Evolutionary conservation across 2,797 vertebrate genomes (phyloP), one percentile per base, ranked within the genome.

Genomic region (Holocentrus rufus): DNA sequence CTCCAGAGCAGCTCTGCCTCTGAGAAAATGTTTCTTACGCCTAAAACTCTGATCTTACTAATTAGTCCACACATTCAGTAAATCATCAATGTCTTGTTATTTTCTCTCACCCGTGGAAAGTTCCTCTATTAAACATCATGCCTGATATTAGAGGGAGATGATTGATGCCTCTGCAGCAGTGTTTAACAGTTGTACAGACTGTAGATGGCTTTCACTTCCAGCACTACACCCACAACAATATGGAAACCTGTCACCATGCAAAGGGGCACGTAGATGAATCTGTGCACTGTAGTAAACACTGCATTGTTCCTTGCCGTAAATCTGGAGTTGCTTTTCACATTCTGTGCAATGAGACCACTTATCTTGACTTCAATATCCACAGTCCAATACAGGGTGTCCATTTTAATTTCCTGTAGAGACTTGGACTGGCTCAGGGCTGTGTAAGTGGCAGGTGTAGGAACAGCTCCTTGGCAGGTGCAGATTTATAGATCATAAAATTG

Each of bases 401-500:
- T 78, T 82, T 46, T 25, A 56, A 80, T 80, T 72, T 55, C 65
- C 30, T 69, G 64, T 55, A 20, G 44, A 39, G 62, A 55, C 46
- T 8, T 39, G 0, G 7, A 20, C 42, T n/a, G 57, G 39, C 60
- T 60, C 17, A 8, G 39, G 36, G 47, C 66, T 72, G 31, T 65
- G 55, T 72, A 71, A 23, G 70, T 76, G 76, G 69, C 36, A 53
- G 58, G 63, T 7, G 55, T 47, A 46, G 23, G 4, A 74, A 72
- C 67, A 57, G 64, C 14, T 74, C 7, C 20, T 5, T 63, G 30
- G n/a, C 66, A 64, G 49, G 2, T 71, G 39, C 66, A 83, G 15
- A 83, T 82, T 81, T 58, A 74, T 83, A 50, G 44, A 46, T 64
- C 47, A 56, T 80, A 61, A 60, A 15, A 65, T 54, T 65, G 36